A percentile compares a stretch with the other conserved stretches of the same genome.
phyloP scores from a whole-genome alignment of 2,113 vertebrate species.

The Bagarius yarrelli region DNA sequence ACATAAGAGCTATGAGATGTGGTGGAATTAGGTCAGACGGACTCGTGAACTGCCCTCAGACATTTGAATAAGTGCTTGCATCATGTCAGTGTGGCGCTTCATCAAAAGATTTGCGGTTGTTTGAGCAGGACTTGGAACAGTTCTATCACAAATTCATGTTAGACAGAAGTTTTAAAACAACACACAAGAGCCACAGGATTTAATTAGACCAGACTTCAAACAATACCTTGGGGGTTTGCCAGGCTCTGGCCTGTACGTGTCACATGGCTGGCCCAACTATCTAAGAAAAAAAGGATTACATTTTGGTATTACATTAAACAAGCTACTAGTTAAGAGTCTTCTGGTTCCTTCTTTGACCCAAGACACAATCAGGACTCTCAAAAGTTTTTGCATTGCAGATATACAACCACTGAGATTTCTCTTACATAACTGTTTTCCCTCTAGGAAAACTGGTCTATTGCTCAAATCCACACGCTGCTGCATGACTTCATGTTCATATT shows the following conservation, averaged over 20 bases:
- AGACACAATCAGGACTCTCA: background rate
- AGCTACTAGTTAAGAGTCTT: background rate
- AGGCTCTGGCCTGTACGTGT: background rate
- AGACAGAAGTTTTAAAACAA: slow-evolving; percentile 9
- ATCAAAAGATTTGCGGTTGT: background rate
- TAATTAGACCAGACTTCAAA: background rate
- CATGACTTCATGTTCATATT: slow-evolving; percentile 19
- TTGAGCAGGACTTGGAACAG: background rate
- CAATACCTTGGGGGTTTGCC: too few species aligned
- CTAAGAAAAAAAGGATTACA: too few species aligned
- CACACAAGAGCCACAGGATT: background rate
- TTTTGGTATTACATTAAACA: background rate
- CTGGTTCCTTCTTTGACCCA: background rate
- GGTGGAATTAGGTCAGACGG: background rate
- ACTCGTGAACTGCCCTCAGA: background rate
- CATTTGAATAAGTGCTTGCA: background rate
- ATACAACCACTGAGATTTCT: background rate
- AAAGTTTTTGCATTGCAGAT: background rate
- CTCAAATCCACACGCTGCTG: slow-evolving; percentile 15
- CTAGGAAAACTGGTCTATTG: background rate
- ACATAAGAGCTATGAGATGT: background rate
- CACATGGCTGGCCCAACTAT: too few species aligned
- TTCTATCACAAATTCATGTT: background rate
- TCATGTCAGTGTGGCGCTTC: background rate
- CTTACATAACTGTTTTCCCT: slow-evolving; percentile 9